Conservation (phyloP, 2,797 vertebrate species). For the Sparus aurata region DNA sequence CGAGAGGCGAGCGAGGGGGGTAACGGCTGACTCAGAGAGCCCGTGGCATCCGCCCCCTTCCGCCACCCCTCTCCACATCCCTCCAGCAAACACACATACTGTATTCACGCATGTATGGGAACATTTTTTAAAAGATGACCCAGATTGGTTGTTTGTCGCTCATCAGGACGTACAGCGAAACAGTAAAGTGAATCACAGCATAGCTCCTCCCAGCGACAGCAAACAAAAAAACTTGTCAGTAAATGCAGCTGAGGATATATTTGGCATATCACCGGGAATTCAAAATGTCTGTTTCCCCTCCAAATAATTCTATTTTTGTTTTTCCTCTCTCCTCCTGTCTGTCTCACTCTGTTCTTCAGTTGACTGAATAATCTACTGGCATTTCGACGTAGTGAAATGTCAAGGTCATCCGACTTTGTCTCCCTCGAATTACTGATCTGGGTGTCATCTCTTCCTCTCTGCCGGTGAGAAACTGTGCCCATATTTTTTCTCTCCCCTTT, state of each 20-base stretch:
- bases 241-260: conserved; percentile 57
- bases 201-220: conserved; percentile 9
- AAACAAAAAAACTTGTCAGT: conserved; percentile 29
- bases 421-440: conserved; percentile 67
- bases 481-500: neutral
- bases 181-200: conserved; percentile 22
- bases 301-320: conserved; percentile 66
- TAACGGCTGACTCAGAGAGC: conserved; percentile 70
- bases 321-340: conserved; percentile 44
- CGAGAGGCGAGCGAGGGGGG: conserved; percentile 47
- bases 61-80: neutral
- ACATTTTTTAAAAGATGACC: conserved; percentile 22
- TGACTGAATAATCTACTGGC: conserved; percentile 78
- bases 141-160: conserved; percentile 20
- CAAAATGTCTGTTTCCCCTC: conserved; percentile 59
- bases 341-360: conserved; percentile 65
- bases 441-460: conserved; percentile 43
- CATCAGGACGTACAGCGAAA: neutral
- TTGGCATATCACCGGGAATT: conserved; percentile 62
- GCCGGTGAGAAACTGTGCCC: conserved; percentile 26
- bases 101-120: conserved; percentile 38
- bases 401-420: conserved; percentile 83
- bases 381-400: conserved; percentile 82
- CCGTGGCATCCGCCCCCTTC: conserved; percentile 20
- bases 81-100: conserved; percentile 50